A percentile compares a stretch with the other conserved stretches of the same genome.
phyloP scores from a whole-genome alignment of 2,888 invertebrate genomes.

The Acleris laterana region DNA sequence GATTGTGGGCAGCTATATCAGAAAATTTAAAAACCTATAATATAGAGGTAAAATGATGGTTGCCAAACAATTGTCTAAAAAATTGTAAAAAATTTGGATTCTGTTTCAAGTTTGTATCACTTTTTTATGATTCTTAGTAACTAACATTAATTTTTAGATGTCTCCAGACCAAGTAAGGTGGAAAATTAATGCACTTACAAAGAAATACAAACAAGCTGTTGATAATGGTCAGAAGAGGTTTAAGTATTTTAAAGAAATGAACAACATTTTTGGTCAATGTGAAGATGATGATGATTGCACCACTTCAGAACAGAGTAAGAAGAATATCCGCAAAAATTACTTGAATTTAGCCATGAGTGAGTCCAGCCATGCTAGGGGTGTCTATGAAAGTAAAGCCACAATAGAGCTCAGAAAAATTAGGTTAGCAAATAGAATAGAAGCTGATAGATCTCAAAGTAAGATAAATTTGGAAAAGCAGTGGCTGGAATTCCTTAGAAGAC shows the following conservation, averaged over 20 bases:
- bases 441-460: constrained; percentile 59
- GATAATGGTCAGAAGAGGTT: constrained; percentile 57
- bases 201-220: constrained; percentile 59
- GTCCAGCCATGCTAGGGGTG: constrained; percentile 12
- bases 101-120: neutral
- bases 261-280: constrained; percentile 57
- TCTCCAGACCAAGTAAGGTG: constrained; percentile 61
- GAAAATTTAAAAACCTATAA: constrained; percentile 54
- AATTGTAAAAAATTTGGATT: too few relatives aligned
- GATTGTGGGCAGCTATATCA: constrained; percentile 62
- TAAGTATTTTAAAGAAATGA: constrained; percentile 59
- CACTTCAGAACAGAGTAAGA: constrained; percentile 50
- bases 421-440: constrained; percentile 59
- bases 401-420: constrained; percentile 60
- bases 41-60: constrained; percentile 51
- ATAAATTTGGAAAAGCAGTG: constrained; percentile 61
- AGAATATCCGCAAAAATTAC: constrained; percentile 36
- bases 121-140: constrained; percentile 10
- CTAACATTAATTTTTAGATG: constrained; percentile 48
- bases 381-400: constrained; percentile 53
- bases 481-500: constrained; percentile 57
- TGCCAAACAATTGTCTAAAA: too few relatives aligned
- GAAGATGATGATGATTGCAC: constrained; percentile 55
- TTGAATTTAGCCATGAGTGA: constrained; percentile 32
- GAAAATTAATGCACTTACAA: constrained; percentile 66